These are phyloP conservation scores for Hylaeus anthracinus DNA, from an alignment of 1,140 invertebrate species.

Conservation along the genomic window DNA sequence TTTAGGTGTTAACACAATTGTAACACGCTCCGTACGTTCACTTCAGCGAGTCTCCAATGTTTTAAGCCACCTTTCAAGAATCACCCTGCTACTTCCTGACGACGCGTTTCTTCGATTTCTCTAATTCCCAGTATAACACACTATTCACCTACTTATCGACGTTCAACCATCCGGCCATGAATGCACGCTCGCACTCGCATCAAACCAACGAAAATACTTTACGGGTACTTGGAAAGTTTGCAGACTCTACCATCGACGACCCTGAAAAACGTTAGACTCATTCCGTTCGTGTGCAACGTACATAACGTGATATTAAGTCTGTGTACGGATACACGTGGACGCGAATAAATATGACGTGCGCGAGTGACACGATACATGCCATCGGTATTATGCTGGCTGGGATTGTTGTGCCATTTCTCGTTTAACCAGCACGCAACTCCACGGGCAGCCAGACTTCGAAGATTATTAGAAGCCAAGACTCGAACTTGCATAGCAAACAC, in stretches of 20 bases:
- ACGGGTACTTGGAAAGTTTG: neutral
- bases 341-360: slow-evolving; percentile 53
- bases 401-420: slow-evolving; percentile 33
- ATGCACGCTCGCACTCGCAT: neutral
- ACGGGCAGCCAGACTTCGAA: neutral
- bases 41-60: too few species aligned
- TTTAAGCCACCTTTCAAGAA: too few species aligned
- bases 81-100: too few species aligned
- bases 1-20: too few species aligned
- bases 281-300: neutral
- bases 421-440: slow-evolving; percentile 15
- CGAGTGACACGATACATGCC: slow-evolving; percentile 25
- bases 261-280: slow-evolving; percentile 26
- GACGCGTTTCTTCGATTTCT: neutral
- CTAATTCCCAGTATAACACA: neutral
- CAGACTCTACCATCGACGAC: neutral
- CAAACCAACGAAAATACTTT: neutral
- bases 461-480: slow-evolving; percentile 38
- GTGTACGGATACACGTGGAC: neutral
- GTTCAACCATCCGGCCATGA: neutral
- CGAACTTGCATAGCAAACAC: slow-evolving; percentile 3
- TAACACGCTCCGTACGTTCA: too few species aligned
- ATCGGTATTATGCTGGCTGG: slow-evolving; percentile 7
- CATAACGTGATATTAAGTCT: slow-evolving; percentile 9
- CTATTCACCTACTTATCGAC: neutral